phyloP scores from a whole-genome alignment of 2,888 invertebrate species.

The Acholoe squamosa region DNA sequence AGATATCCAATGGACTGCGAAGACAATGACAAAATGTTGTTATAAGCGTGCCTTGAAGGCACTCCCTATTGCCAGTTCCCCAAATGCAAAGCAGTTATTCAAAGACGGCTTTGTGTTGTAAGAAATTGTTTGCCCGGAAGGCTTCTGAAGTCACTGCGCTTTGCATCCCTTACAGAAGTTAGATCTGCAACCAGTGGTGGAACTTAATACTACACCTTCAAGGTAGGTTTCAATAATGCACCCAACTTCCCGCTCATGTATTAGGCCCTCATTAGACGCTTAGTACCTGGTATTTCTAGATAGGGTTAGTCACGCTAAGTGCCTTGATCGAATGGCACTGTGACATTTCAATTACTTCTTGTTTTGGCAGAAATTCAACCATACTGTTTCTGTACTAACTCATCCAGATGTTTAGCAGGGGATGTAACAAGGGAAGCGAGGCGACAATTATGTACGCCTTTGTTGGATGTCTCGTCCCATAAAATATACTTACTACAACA shows the following conservation, averaged over 20 bases:
- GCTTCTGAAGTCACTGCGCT: neutral
- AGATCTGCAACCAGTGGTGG: slow-evolving; percentile 9
- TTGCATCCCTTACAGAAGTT: neutral
- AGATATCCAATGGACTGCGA: neutral
- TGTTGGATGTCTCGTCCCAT: neutral
- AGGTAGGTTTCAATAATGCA: neutral
- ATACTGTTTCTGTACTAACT: neutral
- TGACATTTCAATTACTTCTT: slow-evolving; percentile 30
- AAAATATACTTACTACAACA: neutral
- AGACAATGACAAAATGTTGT: neutral
- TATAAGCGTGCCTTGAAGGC: too few relatives aligned
- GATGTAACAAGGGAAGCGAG: neutral
- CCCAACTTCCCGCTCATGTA: neutral
- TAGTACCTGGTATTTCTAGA: neutral
- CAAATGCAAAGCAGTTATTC: neutral
- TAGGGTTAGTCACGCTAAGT: slow-evolving; percentile 8
- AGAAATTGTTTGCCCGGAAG: neutral
- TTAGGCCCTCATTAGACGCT: neutral
- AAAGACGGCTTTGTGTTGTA: neutral
- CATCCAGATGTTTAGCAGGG: too few relatives aligned
- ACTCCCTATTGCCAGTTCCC: too few relatives aligned
- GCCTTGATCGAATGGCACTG: neutral
- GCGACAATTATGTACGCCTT: slow-evolving; percentile 9
- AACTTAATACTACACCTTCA: neutral
- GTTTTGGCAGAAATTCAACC: slow-evolving; percentile 8